Evolutionary conservation across 2,888 invertebrate species (phyloP).

Genomic region (Gasteruption jaculator): DNA sequence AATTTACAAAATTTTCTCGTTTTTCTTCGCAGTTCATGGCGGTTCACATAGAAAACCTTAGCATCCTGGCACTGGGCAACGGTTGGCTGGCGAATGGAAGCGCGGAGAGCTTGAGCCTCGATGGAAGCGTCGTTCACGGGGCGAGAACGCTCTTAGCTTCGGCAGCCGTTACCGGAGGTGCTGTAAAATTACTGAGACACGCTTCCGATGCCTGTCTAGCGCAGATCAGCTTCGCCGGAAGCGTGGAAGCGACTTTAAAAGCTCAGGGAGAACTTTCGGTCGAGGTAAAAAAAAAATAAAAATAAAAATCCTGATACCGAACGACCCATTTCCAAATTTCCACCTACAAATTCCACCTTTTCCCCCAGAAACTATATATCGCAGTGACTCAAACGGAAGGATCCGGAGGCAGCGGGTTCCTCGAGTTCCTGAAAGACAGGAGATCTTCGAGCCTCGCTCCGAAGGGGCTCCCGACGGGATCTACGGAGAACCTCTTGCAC

Average conservation of each 20-base stretch:
- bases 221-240: conserved; percentile 69
- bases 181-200: conserved; percentile 60
- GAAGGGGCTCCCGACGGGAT: conserved; percentile 21
- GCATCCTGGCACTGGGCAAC: conserved; percentile 61
- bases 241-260: conserved; percentile 72
- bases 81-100: conserved; percentile 70
- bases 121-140: conserved; percentile 67
- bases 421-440: conserved; percentile 46
- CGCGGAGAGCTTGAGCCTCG: conserved; percentile 65
- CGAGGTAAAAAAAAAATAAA: conserved; percentile 57
- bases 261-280: conserved; percentile 82
- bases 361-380: conserved; percentile 68
- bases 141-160: conserved; percentile 69
- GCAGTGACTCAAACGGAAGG: conserved; percentile 59
- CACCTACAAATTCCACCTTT: too few species aligned
- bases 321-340: neutral
- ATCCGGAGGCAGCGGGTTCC: conserved; percentile 48
- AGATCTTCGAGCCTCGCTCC: conserved; percentile 34
- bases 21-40: conserved; percentile 70
- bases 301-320: neutral
- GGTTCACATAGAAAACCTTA: conserved; percentile 72
- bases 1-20: conserved; percentile 11
- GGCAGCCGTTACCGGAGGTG: conserved; percentile 62
- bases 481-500: conserved; percentile 39
- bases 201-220: conserved; percentile 65